These are phyloP conservation scores for Saturnia pavonia DNA, from an alignment of 2,888 invertebrate species.

Conservation along the genomic window DNA sequence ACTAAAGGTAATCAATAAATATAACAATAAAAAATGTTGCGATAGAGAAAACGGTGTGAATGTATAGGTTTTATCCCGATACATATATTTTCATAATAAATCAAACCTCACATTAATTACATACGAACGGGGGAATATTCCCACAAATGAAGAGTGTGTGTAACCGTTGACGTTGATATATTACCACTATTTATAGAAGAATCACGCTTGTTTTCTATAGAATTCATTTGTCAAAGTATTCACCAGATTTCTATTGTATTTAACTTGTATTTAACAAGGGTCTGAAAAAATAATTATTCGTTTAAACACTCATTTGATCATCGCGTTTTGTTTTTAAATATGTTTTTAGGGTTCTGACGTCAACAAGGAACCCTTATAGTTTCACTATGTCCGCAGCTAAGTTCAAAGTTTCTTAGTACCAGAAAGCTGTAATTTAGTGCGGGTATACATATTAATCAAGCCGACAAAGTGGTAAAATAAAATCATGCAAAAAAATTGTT, in stretches of 20 bases:
- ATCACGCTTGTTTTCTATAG: neutral
- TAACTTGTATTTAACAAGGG: neutral
- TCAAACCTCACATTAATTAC: constrained; percentile 54
- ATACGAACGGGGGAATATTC: constrained; percentile 30
- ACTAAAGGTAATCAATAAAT: neutral
- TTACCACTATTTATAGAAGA: constrained; percentile 14
- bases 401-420: too few relatives aligned
- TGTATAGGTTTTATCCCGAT: constrained; percentile 34
- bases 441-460: too few relatives aligned
- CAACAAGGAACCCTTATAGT: too few relatives aligned
- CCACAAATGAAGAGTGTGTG: constrained; percentile 22
- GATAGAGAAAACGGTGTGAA: neutral
- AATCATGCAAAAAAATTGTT: too few relatives aligned
- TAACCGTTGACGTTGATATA: constrained; percentile 18
- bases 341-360: too few relatives aligned
- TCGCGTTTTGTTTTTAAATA: too few relatives aligned
- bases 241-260: neutral
- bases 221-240: neutral
- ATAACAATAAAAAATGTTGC: neutral
- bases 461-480: too few relatives aligned
- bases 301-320: neutral
- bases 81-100: constrained; percentile 54
- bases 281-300: neutral
- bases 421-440: too few relatives aligned
- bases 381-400: too few relatives aligned